Evolutionary conservation across 2,113 vertebrate species (phyloP).

Genomic region (Tylochromis polylepis): DNA sequence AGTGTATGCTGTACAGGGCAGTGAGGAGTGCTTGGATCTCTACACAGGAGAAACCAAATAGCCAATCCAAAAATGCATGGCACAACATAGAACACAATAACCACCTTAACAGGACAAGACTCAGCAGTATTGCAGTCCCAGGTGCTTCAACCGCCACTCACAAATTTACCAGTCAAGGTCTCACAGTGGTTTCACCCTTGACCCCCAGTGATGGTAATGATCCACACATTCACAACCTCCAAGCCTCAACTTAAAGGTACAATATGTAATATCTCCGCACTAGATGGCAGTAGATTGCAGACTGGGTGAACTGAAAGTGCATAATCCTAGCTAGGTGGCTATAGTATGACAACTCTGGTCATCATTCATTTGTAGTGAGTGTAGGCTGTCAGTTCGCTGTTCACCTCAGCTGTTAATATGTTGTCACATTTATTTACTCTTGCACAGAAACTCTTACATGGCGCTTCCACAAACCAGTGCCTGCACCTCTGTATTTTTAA

Average conservation of each 20-base stretch:
- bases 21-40: neutral
- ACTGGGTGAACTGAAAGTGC: neutral
- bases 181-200: neutral
- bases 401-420: neutral
- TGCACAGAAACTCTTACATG: neutral
- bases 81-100: too few relatives aligned
- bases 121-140: too few relatives aligned
- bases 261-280: neutral
- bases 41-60: neutral
- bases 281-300: neutral
- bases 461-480: neutral
- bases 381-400: neutral
- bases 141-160: neutral
- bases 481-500: neutral
- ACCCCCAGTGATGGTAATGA: neutral
- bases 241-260: neutral
- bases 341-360: neutral
- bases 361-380: neutral
- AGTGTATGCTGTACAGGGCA: neutral
- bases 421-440: neutral
- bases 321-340: neutral
- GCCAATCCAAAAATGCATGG: neutral
- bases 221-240: too few relatives aligned
- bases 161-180: neutral
- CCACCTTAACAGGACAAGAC: too few relatives aligned